Evolutionary conservation across 1,140 invertebrate species (phyloP).

Genomic region (Cyclina sinensis): DNA sequence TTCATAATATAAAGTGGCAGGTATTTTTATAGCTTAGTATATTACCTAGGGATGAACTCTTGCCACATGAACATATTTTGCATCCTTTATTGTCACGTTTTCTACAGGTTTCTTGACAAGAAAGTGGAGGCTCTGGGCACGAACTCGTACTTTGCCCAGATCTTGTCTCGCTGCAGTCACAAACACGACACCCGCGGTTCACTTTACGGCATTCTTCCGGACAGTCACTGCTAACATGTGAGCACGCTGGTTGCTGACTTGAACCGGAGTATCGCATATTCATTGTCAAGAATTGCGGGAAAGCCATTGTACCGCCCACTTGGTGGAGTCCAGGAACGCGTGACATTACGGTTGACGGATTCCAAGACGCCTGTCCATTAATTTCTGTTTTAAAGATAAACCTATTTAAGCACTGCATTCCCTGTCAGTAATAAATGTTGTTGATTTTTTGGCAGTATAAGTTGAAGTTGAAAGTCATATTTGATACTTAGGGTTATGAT

Average conservation of each 20-base stretch:
- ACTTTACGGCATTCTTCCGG: conserved; percentile 13
- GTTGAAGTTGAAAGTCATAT: no score
- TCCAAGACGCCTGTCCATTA: neutral
- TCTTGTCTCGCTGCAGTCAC: neutral
- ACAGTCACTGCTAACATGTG: neutral
- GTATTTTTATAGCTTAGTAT: no score
- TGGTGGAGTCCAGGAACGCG: conserved; percentile 36
- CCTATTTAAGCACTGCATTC: no score
- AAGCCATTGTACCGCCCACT: neutral
- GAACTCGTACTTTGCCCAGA: neutral
- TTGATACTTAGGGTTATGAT: no score
- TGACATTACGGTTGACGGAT: neutral
- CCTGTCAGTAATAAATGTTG: no score
- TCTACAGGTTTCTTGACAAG: conserved; percentile 11
- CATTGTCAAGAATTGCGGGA: conserved; percentile 26
- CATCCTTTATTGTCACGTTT: conserved; percentile 17
- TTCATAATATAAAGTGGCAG: no score
- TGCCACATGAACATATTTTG: conserved; percentile 33
- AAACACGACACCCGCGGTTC: conserved; percentile 16
- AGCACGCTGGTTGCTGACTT: neutral
- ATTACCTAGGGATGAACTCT: neutral
- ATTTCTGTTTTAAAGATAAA: no score
- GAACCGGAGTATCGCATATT: neutral
- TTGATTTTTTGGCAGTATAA: no score
- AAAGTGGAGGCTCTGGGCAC: neutral